These are phyloP conservation scores for Sitta europaea DNA, from an alignment of 2,113 vertebrate genomes.

Conservation along the genomic window DNA sequence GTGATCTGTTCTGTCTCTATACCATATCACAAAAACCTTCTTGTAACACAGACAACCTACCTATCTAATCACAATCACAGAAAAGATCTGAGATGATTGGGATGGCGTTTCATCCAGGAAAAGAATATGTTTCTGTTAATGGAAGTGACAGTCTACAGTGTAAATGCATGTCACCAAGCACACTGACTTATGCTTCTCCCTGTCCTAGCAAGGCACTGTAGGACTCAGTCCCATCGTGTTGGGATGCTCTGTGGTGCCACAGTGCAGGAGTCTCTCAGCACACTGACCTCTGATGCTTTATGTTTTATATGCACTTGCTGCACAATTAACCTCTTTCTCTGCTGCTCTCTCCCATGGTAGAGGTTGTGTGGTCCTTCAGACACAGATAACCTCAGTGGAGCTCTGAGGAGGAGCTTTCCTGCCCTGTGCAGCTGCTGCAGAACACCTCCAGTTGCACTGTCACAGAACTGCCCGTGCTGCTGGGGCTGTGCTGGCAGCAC, in stretches of 20 bases:
- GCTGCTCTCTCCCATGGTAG: not conserved
- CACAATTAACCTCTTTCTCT: not conserved
- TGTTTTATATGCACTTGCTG: not conserved
- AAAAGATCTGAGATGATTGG: constrained; percentile 41
- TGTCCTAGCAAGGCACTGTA: not conserved
- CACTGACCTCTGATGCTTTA: not conserved
- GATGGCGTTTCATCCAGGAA: constrained; percentile 33
- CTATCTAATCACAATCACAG: constrained; percentile 19
- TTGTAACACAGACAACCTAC: constrained; percentile 28
- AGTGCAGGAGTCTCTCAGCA: not conserved
- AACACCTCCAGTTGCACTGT: not conserved
- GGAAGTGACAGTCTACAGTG: constrained; percentile 36
- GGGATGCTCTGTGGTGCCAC: not conserved
- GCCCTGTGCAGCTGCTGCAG: not conserved
- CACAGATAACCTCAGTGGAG: not conserved
- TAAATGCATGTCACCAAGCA: constrained; percentile 21
- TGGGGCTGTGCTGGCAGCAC: not conserved
- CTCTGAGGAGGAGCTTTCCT: not conserved
- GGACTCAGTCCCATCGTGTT: not conserved
- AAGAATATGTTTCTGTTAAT: constrained; percentile 31
- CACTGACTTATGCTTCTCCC: not conserved
- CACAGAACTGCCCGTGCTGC: not conserved
- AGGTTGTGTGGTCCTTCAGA: not conserved
- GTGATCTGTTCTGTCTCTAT: not conserved
- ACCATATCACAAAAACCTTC: not conserved